Evolutionary conservation across 1,140 invertebrate genomes (phyloP).

Genomic region (Nebria ingens): DNA sequence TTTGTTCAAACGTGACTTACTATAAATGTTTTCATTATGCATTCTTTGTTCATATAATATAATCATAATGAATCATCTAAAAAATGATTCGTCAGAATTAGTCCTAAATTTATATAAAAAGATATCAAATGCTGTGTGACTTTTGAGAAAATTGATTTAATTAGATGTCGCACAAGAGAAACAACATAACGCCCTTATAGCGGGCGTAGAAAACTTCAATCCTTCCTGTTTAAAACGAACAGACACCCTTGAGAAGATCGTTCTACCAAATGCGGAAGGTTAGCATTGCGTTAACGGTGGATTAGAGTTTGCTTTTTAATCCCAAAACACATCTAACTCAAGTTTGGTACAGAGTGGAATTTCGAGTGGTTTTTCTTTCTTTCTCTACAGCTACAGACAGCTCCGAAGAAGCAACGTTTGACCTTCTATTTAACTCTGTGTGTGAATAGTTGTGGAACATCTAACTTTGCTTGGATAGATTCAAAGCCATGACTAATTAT

Average conservation of each 20-base stretch:
- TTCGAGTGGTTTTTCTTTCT: background rate
- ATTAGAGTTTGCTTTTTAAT: too few species aligned
- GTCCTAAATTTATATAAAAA: too few species aligned
- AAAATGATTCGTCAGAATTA: too few species aligned
- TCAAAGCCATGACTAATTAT: background rate
- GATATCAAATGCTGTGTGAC: too few species aligned
- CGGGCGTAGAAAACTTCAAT: conserved; percentile 63
- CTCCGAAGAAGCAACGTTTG: background rate
- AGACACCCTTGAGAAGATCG: conserved; percentile 66
- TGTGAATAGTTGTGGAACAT: background rate
- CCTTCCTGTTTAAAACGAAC: conserved; percentile 58
- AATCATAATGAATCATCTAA: too few species aligned
- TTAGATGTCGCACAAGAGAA: conserved; percentile 66
- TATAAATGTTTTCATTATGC: too few species aligned
- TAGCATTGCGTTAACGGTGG: too few species aligned
- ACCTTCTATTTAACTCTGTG: too few species aligned
- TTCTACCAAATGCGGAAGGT: conserved; percentile 71
- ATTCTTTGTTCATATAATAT: too few species aligned
- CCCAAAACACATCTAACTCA: too few species aligned
- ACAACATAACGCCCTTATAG: conserved; percentile 59
- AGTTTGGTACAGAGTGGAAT: background rate
- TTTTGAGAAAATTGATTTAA: conserved; percentile 4
- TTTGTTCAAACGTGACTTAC: background rate
- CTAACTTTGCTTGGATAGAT: background rate
- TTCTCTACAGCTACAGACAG: background rate